Evolutionary conservation across 2,888 invertebrate species (phyloP).

Genomic region (Perdita meconis): DNA sequence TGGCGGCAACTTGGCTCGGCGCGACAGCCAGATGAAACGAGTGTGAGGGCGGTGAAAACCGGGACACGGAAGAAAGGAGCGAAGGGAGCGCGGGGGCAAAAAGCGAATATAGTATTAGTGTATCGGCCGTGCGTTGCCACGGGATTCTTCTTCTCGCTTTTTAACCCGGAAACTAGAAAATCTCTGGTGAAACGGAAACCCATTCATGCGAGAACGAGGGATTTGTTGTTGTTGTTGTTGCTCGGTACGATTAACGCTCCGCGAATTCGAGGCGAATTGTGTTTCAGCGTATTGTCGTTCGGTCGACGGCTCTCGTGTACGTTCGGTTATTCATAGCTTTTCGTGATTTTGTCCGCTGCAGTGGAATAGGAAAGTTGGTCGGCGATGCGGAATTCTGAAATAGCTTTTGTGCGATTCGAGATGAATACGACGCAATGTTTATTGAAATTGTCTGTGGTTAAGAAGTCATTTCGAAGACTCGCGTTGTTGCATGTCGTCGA

Average conservation of each 20-base stretch:
- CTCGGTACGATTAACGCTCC: background rate
- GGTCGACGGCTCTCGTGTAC: background rate
- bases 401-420: no score
- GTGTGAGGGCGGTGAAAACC: conserved; percentile 8
- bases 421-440: no score
- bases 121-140: background rate
- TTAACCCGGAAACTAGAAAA: background rate
- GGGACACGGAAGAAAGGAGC: background rate
- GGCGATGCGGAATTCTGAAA: background rate
- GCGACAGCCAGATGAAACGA: conserved; percentile 3
- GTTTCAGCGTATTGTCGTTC: background rate
- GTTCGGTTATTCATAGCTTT: background rate
- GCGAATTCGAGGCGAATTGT: background rate
- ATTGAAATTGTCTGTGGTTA: no score
- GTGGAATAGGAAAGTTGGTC: background rate
- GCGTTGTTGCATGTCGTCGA: no score
- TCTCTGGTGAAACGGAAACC: conserved; percentile 12
- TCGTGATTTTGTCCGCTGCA: background rate
- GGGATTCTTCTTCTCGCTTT: background rate
- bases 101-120: conserved; percentile 1
- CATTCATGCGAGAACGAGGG: background rate
- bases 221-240: background rate
- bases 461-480: no score
- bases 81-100: background rate
- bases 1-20: background rate